Conservation (phyloP, 2,113 vertebrate species). For the Sphyrna mokarran region DNA sequence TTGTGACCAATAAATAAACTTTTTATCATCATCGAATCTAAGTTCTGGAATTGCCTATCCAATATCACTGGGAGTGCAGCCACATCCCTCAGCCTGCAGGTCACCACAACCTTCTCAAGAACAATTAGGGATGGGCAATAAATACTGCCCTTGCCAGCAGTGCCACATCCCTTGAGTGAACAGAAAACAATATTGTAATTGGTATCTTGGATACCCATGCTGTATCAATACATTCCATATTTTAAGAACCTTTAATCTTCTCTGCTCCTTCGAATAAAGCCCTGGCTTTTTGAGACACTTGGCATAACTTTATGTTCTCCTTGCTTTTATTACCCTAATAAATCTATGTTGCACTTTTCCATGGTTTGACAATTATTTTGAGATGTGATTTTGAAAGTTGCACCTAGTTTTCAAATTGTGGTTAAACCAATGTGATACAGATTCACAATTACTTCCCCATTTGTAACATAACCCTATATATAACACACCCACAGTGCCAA, state of each 20-base stretch:
- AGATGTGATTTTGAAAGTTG: background rate
- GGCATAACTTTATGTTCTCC: background rate
- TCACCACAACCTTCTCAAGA: too few relatives aligned
- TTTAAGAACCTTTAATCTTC: background rate
- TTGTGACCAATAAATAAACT: too few relatives aligned
- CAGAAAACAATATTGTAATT: background rate
- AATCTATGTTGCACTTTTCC: background rate
- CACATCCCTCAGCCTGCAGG: too few relatives aligned
- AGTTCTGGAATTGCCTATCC: background rate
- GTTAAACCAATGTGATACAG: background rate
- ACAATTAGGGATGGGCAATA: background rate
- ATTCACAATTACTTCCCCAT: background rate
- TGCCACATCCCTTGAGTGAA: background rate
- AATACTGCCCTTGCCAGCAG: background rate
- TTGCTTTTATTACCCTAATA: background rate
- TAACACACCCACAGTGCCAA: background rate
- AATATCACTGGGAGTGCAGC: too few relatives aligned
- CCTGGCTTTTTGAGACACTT: background rate
- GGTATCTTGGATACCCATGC: background rate
- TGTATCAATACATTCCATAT: background rate
- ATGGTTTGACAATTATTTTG: background rate
- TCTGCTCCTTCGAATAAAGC: background rate
- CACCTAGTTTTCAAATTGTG: background rate
- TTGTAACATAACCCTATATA: background rate
- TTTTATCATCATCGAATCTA: background rate